Evolutionary conservation across 2,797 vertebrate species (phyloP).

Genomic region (Leuciscus waleckii): DNA sequence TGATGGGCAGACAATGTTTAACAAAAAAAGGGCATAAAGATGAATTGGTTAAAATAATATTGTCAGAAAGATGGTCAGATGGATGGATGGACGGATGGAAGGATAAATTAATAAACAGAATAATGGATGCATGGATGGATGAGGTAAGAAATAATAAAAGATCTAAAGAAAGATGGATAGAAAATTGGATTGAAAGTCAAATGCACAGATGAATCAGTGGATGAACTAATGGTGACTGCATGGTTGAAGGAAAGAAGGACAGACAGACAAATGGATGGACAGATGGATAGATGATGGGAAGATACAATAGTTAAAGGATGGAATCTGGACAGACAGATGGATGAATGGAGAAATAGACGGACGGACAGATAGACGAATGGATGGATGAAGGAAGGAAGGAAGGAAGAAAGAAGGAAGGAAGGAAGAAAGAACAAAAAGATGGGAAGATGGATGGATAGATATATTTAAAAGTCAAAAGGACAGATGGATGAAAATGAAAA

Average conservation of each 20-base stretch:
- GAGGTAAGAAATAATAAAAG: background rate
- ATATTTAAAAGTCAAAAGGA: background rate
- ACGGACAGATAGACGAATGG: accelerated
- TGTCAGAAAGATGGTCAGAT: background rate
- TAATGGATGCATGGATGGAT: background rate
- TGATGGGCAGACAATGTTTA: background rate
- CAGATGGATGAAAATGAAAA: background rate
- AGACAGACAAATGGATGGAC: background rate
- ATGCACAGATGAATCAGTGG: background rate
- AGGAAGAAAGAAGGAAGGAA: background rate
- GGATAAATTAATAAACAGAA: background rate
- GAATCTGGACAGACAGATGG: background rate
- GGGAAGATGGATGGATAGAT: background rate
- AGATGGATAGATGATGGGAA: background rate
- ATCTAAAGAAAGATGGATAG: background rate
- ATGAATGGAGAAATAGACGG: background rate
- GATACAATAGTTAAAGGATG: background rate
- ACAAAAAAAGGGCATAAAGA: background rate
- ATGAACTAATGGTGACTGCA: background rate
- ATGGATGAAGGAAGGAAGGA: background rate
- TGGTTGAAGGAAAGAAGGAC: background rate
- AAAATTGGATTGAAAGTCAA: background rate
- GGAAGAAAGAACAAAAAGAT: background rate
- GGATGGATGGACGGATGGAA: accelerated
- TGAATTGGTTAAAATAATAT: background rate